Evolutionary conservation across 2,888 invertebrate species (phyloP).

Genomic region (Melanargia galathea): DNA sequence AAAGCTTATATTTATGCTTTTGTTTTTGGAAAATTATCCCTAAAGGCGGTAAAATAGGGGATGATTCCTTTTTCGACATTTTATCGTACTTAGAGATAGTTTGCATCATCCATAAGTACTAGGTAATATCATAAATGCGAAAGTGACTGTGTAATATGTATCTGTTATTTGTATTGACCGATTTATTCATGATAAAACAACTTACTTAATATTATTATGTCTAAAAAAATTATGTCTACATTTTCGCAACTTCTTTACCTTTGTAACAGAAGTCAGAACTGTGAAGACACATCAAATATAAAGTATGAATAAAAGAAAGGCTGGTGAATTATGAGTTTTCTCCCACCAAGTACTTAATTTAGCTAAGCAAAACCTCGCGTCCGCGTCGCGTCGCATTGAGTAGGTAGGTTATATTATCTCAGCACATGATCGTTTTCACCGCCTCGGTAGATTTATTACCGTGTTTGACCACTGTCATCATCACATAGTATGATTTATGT

Average conservation of each 20-base stretch:
- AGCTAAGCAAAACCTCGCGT: conserved; percentile 16
- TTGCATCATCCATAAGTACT: no score
- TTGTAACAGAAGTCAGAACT: not conserved
- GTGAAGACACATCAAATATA: conserved; percentile 5
- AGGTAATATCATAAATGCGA: no score
- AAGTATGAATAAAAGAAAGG: conserved; percentile 9
- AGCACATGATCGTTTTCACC: conserved; percentile 27
- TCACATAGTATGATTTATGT: conserved; percentile 24
- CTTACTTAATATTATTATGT: no score
- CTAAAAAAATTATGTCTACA: not conserved
- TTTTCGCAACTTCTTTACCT: not conserved
- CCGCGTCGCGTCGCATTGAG: not conserved
- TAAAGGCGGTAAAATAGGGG: no score
- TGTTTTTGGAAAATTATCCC: no score
- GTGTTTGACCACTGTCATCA: conserved; percentile 28
- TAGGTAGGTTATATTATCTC: conserved; percentile 26
- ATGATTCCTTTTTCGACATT: no score
- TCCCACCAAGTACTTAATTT: conserved; percentile 19
- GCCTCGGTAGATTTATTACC: conserved; percentile 28
- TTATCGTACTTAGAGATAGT: no score
- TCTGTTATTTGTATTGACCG: no score
- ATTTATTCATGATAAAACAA: no score
- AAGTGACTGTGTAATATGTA: no score
- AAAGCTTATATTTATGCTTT: no score
- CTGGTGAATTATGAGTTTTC: conserved; percentile 26